phyloP scores from a whole-genome alignment of 1,140 invertebrate species.

The Manduca sexta region DNA sequence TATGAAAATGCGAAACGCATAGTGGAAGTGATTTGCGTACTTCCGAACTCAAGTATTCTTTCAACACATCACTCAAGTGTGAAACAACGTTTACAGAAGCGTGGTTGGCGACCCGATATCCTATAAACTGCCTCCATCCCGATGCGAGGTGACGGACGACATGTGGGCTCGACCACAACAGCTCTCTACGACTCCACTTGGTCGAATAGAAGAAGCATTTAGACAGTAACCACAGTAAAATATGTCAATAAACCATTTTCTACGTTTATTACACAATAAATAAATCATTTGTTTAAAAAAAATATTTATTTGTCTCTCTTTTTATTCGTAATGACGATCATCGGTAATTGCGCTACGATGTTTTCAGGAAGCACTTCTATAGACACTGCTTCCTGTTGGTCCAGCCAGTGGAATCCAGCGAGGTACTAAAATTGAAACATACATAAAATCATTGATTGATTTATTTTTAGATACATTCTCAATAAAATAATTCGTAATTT shows the following conservation, averaged over 20 bases:
- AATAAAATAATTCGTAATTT: not conserved
- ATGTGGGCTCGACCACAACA: slow-evolving; percentile 49
- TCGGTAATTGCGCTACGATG: slow-evolving; percentile 49
- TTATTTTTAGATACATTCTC: not conserved
- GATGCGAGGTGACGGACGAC: slow-evolving; percentile 44
- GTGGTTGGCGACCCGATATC: slow-evolving; percentile 57
- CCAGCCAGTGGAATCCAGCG: slow-evolving; percentile 54
- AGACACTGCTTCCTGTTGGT: slow-evolving; percentile 45
- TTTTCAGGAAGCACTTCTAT: slow-evolving; percentile 52
- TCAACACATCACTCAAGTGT: too few species aligned
- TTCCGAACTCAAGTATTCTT: too few species aligned
- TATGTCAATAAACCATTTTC: not conserved
- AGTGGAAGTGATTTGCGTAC: too few species aligned
- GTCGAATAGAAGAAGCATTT: slow-evolving; percentile 7
- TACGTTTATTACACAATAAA: not conserved
- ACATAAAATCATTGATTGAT: too few species aligned
- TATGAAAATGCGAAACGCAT: too few species aligned
- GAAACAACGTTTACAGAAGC: slow-evolving; percentile 36
- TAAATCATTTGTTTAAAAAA: too few species aligned
- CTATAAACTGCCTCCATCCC: slow-evolving; percentile 47
- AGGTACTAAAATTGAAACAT: slow-evolving; percentile 51
- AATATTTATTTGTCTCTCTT: not conserved
- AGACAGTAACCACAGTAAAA: too few species aligned
- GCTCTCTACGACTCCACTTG: slow-evolving; percentile 31
- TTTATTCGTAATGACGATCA: slow-evolving; percentile 30